Base-by-base conservation (phyloP, 2,888 invertebrate genomes). In the Metacarcinus magister region DNA sequence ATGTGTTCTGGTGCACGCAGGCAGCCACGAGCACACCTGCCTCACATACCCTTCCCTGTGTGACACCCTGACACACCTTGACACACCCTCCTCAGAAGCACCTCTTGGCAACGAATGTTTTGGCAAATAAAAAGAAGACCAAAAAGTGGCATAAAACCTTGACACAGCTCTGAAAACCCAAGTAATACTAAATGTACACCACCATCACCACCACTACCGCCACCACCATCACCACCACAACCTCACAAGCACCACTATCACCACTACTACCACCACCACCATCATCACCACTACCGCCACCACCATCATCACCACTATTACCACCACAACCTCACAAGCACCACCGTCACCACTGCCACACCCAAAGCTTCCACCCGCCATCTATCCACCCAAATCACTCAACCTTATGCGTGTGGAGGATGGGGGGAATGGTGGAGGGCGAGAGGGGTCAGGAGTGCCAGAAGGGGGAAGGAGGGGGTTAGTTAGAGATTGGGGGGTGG, bases 1-100 rank as follows among this genome's bases (percentile, higher is more conserved):
- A 67, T 67, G 67, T 67, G 67, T 67, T 67, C n/a, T 67, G n/a
- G n/a, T 67, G 67, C 67, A 67, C n/a, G 67, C 67, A 67, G 67
- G 67, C 67, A 67, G 67, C 67, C 67, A 67, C 67, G n/a, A 67
- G 67, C 67, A 16, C 67, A 67, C 67, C 67, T 67, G 67, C n/a
- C 67, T n/a, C 67, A n/a, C 67, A 67, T n/a, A 67, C n/a, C 67
- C 67, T n/a, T n/a, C n/a, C 67, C 54, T 54, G 54, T 54, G 54
- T 54, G 54, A 54, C 54, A 19, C 54, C 54, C n/a, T n/a, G 67
- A 67, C 67, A 67, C 67, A 67, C 67, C 67, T 5, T n/a, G 67
- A 67, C 67, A 67, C 67, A 67, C 67, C 67, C 67, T 67, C 7
- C 67, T 67, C n/a, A 67, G 67, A n/a, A 2, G 7, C n/a, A 67